These are phyloP conservation scores for Smutsia gigantea DNA, from an alignment of 2,797 vertebrate genomes.

Conservation along the genomic window DNA sequence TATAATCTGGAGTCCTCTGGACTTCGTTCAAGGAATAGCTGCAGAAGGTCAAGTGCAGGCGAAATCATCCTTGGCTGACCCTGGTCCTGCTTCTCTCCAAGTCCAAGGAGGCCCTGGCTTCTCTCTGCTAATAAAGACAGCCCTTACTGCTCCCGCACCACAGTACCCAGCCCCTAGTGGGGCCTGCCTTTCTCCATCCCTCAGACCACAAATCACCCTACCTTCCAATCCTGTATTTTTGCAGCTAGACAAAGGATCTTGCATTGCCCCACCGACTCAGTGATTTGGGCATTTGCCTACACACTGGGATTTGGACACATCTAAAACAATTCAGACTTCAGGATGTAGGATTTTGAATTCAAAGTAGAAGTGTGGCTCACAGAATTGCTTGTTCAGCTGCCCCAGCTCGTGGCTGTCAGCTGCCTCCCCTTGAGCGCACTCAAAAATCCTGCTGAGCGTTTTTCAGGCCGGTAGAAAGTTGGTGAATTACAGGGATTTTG, in stretches of 20 bases:
- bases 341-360: constrained; percentile 49
- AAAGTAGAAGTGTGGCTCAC: not conserved
- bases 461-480: constrained; percentile 19
- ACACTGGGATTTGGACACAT: not conserved
- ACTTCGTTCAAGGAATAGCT: constrained; percentile 29
- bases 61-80: not conserved
- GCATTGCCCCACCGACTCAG: not conserved
- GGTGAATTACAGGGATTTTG: constrained; percentile 16
- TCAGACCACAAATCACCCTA: not conserved
- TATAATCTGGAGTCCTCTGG: constrained; percentile 24
- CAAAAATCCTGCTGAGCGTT: constrained; percentile 5
- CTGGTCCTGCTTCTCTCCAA: not conserved
- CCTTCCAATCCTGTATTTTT: constrained; percentile 23
- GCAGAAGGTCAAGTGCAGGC: not conserved
- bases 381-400: not conserved
- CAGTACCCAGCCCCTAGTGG: not conserved
- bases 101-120: not conserved
- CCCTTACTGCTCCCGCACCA: not conserved
- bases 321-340: not conserved
- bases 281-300: not conserved
- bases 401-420: constrained; percentile 34
- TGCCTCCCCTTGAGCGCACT: not conserved
- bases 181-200: not conserved
- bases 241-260: not conserved
- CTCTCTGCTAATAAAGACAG: not conserved